Conservation (phyloP, 1,140 invertebrate species). For the Trachelipus rathkii region DNA sequence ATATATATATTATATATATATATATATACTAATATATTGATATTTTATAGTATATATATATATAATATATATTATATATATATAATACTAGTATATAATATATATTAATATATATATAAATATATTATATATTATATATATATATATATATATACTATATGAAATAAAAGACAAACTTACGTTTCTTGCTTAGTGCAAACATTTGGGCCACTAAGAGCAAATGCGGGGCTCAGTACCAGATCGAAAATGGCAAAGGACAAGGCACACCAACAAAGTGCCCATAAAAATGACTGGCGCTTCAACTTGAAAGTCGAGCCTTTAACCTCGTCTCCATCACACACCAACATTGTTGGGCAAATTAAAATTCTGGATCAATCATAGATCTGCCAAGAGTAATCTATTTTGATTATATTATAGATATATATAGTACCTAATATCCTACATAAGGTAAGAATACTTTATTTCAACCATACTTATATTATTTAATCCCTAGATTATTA, state of each 20-base stretch:
- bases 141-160: not conserved
- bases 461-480: too few relatives aligned
- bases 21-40: not conserved
- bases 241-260: not conserved
- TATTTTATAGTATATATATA: constrained; percentile 10
- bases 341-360: not conserved
- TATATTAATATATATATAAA: not conserved
- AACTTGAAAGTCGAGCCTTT: not conserved
- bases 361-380: not conserved
- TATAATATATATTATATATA: not conserved
- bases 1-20: not conserved
- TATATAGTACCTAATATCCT: too few relatives aligned
- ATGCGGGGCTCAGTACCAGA: not conserved
- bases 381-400: too few relatives aligned
- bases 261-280: not conserved
- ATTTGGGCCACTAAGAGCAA: constrained; percentile 55
- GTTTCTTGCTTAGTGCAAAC: constrained; percentile 57
- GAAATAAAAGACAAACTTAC: constrained; percentile 51
- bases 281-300: not conserved
- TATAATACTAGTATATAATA: not conserved
- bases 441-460: too few relatives aligned
- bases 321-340: not conserved
- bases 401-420: too few relatives aligned
- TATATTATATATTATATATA: constrained; percentile 15
- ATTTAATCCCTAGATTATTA: too few relatives aligned